Percentiles rank a stretch among this genome's conserved stretches.
These are phyloP conservation scores for Mamestra configurata DNA, from an alignment of 1,140 invertebrate genomes.

Conservation along the genomic window DNA sequence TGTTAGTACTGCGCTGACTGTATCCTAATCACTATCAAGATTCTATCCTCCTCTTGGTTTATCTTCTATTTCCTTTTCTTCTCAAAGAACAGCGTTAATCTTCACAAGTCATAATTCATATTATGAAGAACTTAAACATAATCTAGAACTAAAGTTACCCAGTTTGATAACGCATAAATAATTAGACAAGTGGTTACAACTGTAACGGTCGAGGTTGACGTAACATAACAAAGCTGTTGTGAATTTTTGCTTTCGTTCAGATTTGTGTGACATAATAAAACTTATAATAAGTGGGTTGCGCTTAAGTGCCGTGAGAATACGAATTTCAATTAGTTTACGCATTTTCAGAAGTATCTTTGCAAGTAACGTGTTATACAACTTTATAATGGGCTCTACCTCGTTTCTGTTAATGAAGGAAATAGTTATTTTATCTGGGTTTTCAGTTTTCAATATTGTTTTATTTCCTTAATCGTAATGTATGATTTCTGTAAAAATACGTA, in stretches of 20 bases:
- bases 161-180: constrained; percentile 27
- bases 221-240: constrained; percentile 50
- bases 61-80: background rate
- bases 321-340: constrained; percentile 30
- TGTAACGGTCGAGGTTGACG: constrained; percentile 39
- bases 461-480: background rate
- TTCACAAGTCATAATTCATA: background rate
- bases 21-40: background rate
- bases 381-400: background rate
- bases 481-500: background rate
- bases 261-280: constrained; percentile 51
- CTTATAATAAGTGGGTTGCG: constrained; percentile 36
- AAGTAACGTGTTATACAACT: constrained; percentile 46
- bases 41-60: background rate
- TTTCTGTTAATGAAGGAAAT: constrained; percentile 25
- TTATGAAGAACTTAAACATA: background rate
- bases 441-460: constrained; percentile 8
- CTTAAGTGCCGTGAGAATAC: constrained; percentile 42
- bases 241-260: constrained; percentile 45
- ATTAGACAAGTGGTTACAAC: constrained; percentile 42
- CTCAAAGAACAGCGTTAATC: background rate
- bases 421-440: background rate
- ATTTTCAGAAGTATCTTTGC: constrained; percentile 27
- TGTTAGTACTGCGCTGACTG: too few relatives aligned
- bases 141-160: background rate